Conservation (phyloP, 2,888 invertebrate species). For the Euzophera pinguis region DNA sequence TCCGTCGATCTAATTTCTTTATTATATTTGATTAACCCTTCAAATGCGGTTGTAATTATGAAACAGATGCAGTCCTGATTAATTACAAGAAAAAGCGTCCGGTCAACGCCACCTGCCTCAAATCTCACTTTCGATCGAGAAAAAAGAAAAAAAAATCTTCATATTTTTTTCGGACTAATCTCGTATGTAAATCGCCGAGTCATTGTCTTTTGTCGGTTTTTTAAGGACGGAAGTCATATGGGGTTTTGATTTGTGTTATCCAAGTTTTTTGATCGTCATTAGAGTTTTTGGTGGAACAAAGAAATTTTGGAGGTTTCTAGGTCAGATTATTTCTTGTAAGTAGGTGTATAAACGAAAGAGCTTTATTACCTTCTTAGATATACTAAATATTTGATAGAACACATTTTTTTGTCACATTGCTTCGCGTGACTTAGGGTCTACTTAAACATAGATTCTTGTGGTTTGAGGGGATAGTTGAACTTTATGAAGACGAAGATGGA, state of each 20-base stretch:
- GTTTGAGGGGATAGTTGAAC: too few species aligned
- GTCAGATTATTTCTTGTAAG: not conserved
- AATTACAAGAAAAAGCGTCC: conserved; percentile 69
- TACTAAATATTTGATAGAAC: too few species aligned
- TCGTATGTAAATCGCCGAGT: conserved; percentile 71
- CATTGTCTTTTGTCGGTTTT: conserved; percentile 62
- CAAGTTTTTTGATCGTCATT: conserved; percentile 32
- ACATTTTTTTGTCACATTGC: too few species aligned
- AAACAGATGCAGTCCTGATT: conserved; percentile 73
- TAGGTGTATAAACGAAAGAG: not conserved
- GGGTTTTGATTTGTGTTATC: conserved; percentile 45
- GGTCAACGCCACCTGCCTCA: conserved; percentile 60
- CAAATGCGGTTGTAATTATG: conserved; percentile 61
- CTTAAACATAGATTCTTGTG: too few species aligned
- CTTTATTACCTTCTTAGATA: too few species aligned
- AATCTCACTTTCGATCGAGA: conserved; percentile 66
- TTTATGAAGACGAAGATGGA: too few species aligned
- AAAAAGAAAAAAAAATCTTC: conserved; percentile 39
- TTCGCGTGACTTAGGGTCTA: too few species aligned
- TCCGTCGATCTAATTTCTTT: conserved; percentile 69
- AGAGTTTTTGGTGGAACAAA: conserved; percentile 28
- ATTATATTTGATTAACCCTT: conserved; percentile 79
- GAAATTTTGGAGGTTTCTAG: conserved; percentile 10
- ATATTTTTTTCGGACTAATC: conserved; percentile 50
- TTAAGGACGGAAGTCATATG: conserved; percentile 51